Conservation (phyloP, 2,888 invertebrate genomes). For the Thymelicus lineola region DNA sequence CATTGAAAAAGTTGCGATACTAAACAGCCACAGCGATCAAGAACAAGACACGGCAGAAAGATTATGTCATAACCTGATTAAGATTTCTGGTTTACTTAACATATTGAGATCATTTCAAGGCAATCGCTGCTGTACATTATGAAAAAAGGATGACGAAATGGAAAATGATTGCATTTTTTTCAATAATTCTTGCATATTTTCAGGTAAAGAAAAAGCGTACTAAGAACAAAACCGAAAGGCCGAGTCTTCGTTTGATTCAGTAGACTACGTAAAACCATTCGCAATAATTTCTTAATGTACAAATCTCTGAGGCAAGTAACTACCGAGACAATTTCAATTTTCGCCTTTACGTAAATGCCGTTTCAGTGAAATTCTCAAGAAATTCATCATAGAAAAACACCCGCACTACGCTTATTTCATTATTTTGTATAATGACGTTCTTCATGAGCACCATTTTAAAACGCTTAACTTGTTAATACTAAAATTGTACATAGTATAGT, state of each 20-base stretch:
- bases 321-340: constrained; percentile 33
- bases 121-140: constrained; percentile 2
- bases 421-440: too few relatives aligned
- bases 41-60: constrained; percentile 19
- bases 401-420: too few relatives aligned
- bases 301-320: constrained; percentile 26
- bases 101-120: constrained; percentile 10
- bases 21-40: constrained; percentile 12
- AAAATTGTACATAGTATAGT: too few relatives aligned
- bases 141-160: constrained; percentile 14
- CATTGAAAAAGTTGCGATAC: constrained; percentile 2
- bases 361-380: constrained; percentile 27
- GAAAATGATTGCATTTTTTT: constrained; percentile 13
- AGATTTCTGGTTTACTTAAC: constrained; percentile 12
- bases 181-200: constrained; percentile 16
- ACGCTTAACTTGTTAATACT: too few relatives aligned
- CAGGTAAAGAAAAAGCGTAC: constrained; percentile 12
- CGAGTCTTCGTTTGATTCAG: constrained; percentile 21
- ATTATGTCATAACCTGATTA: constrained; percentile 25
- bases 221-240: constrained; percentile 18
- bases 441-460: too few relatives aligned
- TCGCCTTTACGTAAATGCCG: constrained; percentile 30
- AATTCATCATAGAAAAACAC: constrained; percentile 4
- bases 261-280: constrained; percentile 25
- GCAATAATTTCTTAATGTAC: constrained; percentile 35